Base-by-base conservation (phyloP, 2,797 vertebrate genomes). In the Tolypeutes matacus region DNA sequence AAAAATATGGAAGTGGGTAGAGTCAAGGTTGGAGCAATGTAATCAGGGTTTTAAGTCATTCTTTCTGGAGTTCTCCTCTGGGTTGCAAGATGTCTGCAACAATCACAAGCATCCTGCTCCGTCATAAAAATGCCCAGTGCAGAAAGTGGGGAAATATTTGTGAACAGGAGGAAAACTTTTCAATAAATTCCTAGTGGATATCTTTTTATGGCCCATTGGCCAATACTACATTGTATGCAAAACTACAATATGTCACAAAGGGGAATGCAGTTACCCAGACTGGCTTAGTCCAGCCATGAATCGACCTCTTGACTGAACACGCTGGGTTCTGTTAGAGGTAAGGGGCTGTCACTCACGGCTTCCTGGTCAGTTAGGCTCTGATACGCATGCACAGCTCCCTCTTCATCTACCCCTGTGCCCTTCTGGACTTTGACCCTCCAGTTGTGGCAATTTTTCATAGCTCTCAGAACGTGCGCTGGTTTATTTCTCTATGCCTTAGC, bases 241-340 rank as follows among this genome's bases (percentile, higher is more conserved):
- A 92, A 25, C 17, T 60, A 76, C 42, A 82, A n/a, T 89, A 93
- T 65, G 56, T 89, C 88, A n/a, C 87, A 78, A 76, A n/a, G 34
- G 7, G 31, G 51, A 70, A 73, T 78, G 60, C 51, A 80, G 89
- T 95, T 93, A 75, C 36, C 34, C 58, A 58, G 75, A 58, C 36
- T 89, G 36, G 39, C 58, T 93, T 78, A 46, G 36, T 42, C 14
- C 49, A 8, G 83, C 34, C 15, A 8, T 85, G 65, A 42, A 14
- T 86, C 36, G 86, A 0, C 21, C 36, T 80, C 34, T 89, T 64
- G 70, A 56, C 25, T 86, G 53, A 23, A 75, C 42, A 51, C 18
- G 58, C 0, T 76, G 56, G 49, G 17, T 36, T 29, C 46, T 20
- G 31, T 84, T 65, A 34, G 69, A 77, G 89, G 36, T 77, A 60